These are phyloP conservation scores for Delphinus delphis DNA, from an alignment of 2,113 vertebrate genomes.

Conservation along the genomic window DNA sequence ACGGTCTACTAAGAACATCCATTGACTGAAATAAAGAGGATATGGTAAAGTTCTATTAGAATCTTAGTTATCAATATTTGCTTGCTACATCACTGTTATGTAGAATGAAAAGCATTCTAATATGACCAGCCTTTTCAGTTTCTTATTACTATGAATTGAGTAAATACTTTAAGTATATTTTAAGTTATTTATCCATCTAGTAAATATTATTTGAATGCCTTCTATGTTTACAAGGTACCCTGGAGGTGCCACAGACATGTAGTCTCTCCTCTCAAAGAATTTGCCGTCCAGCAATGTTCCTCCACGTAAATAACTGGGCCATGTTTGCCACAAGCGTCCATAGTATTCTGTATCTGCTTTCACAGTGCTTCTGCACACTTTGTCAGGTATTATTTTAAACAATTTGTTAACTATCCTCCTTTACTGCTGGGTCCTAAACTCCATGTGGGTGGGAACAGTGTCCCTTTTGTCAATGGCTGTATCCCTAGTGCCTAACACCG, in stretches of 20 bases:
- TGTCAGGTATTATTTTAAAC: neutral
- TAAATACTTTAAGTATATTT: neutral
- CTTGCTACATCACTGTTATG: neutral
- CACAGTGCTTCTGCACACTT: neutral
- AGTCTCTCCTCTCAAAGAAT: neutral
- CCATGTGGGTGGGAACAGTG: accelerated
- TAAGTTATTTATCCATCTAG: neutral
- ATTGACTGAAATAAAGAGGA: neutral
- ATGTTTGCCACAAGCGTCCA: neutral
- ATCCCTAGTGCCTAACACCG: no score
- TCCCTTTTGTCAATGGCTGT: neutral
- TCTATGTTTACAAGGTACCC: neutral
- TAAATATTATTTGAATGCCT: neutral
- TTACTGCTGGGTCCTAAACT: neutral
- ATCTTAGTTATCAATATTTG: neutral
- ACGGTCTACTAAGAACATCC: neutral
- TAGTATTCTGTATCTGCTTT: neutral
- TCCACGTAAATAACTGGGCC: neutral
- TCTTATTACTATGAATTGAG: neutral
- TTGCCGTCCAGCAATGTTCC: neutral
- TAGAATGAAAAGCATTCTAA: neutral
- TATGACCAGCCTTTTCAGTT: neutral
- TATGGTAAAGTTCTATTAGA: neutral
- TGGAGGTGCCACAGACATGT: neutral
- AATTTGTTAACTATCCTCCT: neutral